Evolutionary conservation across 2,888 invertebrate species (phyloP), one percentile per base, ranked within the genome.

Genomic region (Toxonevra muliebris): DNA sequence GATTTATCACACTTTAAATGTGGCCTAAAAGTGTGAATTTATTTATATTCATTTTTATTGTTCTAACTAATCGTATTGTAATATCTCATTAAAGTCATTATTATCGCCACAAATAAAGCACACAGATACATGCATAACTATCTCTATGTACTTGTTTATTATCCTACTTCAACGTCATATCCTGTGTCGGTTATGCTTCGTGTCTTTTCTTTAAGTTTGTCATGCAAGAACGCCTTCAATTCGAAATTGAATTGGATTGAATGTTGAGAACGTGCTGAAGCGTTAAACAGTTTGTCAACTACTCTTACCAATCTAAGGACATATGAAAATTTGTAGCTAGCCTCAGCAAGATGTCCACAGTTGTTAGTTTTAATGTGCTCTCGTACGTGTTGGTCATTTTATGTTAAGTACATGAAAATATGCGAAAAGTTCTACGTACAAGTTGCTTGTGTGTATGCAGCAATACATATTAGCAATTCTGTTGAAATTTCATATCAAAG

Each of bases 261-360:
- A 82, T 2, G 30, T 82, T 82, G 82, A 75, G 81, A 81, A 80
- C 80, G 81, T 84, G 85, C 84, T 83, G 83, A 84, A 80, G 84
- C 85, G 85, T 83, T 84, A 84, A 84, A 83, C 82, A 82, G 82
- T 83, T 78, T 82, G 85, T 83, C 84, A 82, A 82, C 84, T 81
- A 80, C 30, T 30, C 30, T 77, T 83, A 77, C 79, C 79, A 79
- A 81, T 81, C 75, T 75, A 69, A 72, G 70, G 81, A 81, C 81
- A 82, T 83, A 83, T 82, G 83, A 83, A 78, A 81, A 80, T 70
- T 70, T 68, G 71, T 74, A 75, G 50, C 30, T 74, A 75, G 72
- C 70, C 73, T 73, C 72, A 71, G 71, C 76, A 82, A 81, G 82
- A 80, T 83, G 80, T 74, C 77, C 71, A 30, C 30, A 30, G 30